Percentiles rank a stretch among this genome's conserved stretches.
phyloP scores from a whole-genome alignment of 2,888 invertebrate species.

The Tetragonula carbonaria region DNA sequence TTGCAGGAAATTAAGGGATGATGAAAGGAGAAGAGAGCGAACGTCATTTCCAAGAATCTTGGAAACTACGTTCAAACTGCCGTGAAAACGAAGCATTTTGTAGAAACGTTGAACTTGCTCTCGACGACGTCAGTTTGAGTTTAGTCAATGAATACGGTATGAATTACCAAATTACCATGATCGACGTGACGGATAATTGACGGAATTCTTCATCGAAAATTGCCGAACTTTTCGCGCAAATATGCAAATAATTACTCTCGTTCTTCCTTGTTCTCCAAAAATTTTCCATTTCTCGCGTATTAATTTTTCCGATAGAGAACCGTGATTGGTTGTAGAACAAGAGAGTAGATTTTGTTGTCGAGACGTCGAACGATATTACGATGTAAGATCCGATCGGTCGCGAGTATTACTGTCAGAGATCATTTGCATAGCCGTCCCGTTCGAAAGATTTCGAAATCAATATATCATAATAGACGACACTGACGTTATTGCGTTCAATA shows the following conservation, averaged over 20 bases:
- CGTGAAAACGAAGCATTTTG: background rate
- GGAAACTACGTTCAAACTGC: background rate
- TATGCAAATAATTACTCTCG: too few relatives aligned
- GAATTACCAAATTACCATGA: background rate
- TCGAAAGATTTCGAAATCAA: constrained; percentile 39
- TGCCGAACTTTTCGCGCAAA: too few relatives aligned
- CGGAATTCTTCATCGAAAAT: too few relatives aligned
- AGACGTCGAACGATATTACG: background rate
- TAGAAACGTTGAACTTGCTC: background rate
- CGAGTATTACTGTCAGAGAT: constrained; percentile 17
- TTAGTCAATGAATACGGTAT: background rate
- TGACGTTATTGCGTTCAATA: constrained; percentile 34
- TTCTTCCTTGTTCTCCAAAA: too few relatives aligned
- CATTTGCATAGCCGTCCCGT: constrained; percentile 31
- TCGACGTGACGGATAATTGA: too few relatives aligned
- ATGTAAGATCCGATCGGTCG: background rate
- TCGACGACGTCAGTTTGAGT: background rate
- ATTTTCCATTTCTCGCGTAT: too few relatives aligned
- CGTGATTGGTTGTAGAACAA: too few relatives aligned
- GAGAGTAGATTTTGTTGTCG: too few relatives aligned
- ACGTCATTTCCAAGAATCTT: background rate
- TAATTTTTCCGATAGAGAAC: too few relatives aligned
- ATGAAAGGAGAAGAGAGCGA: background rate
- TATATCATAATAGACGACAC: constrained; percentile 31
- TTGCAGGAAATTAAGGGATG: background rate